A percentile compares a stretch with the other conserved stretches of the same genome.
These are phyloP conservation scores for Drosophila macrospina DNA, from an alignment of 2,888 invertebrate species.

Conservation along the genomic window DNA sequence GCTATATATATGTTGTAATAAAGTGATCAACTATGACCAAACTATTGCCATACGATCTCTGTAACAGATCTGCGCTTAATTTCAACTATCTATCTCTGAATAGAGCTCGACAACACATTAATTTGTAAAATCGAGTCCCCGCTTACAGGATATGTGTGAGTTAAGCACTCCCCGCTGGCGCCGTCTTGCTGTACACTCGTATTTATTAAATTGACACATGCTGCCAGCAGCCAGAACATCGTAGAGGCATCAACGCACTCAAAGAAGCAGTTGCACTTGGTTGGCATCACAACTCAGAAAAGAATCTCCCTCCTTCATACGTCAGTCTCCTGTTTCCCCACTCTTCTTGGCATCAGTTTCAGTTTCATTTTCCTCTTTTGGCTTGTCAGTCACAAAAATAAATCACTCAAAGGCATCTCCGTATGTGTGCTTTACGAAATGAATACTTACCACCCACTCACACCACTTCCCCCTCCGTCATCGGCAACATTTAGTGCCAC, in stretches of 20 bases:
- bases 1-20: no score
- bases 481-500: neutral
- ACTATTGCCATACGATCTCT: no score
- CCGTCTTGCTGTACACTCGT: conserved; percentile 36
- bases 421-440: conserved; percentile 14
- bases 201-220: conserved; percentile 78
- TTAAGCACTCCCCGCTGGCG: no score
- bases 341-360: neutral
- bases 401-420: conserved; percentile 66
- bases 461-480: no score
- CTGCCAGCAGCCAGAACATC: conserved; percentile 59
- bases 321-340: conserved; percentile 5
- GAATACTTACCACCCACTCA: neutral
- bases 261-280: conserved; percentile 20
- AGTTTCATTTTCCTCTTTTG: conserved; percentile 19
- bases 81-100: neutral
- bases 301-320: neutral
- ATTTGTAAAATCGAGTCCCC: no score
- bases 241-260: conserved; percentile 13
- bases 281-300: neutral
- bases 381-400: conserved; percentile 48
- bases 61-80: no score
- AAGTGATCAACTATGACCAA: no score
- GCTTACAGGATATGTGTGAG: conserved; percentile 1
- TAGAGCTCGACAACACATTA: neutral